Percentiles rank a stretch among this genome's conserved stretches.
Conservation (phyloP, 2,797 vertebrate genomes). For the Lophius americanus region DNA sequence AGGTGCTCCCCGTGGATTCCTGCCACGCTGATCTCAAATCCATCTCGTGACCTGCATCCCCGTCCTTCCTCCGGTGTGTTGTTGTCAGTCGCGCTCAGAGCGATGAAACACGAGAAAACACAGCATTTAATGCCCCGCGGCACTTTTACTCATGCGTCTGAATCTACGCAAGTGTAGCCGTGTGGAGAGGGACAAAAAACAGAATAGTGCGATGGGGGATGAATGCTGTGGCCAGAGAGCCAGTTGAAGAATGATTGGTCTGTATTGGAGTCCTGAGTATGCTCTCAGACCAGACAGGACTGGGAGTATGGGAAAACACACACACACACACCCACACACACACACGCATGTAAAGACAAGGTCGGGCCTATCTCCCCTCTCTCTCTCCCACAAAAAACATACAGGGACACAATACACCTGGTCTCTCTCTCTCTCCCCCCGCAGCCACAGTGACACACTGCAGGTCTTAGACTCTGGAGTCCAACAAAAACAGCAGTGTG, state of each 20-base stretch:
- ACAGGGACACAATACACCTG: slow-evolving; percentile 68
- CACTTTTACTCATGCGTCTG: background rate
- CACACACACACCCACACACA: slow-evolving; percentile 19
- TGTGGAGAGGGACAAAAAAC: slow-evolving; percentile 47
- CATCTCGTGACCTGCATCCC: slow-evolving; percentile 8
- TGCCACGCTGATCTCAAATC: slow-evolving; percentile 29
- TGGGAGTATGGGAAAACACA: slow-evolving; percentile 46
- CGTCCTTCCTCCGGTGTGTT: slow-evolving; percentile 19
- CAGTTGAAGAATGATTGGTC: slow-evolving; percentile 39
- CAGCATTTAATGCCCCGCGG: slow-evolving; percentile 4
- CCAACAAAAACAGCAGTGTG: slow-evolving; percentile 73
- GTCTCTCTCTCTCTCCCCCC: slow-evolving; percentile 49
- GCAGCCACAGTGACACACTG: slow-evolving; percentile 57
- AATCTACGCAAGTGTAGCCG: no score
- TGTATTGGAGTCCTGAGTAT: slow-evolving; percentile 36
- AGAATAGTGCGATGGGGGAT: slow-evolving; percentile 44
- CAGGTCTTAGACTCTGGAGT: slow-evolving; percentile 64
- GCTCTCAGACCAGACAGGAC: slow-evolving; percentile 42
- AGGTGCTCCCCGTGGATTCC: slow-evolving; percentile 17
- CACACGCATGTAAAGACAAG: slow-evolving; percentile 34
- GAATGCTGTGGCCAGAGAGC: slow-evolving; percentile 36
- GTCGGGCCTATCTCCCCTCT: slow-evolving; percentile 31
- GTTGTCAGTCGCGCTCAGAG: background rate
- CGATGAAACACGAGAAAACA: slow-evolving; percentile 38
- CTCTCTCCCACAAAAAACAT: slow-evolving; percentile 49